Evolutionary conservation across 2,797 vertebrate species (phyloP).

Genomic region (Epinephelus coioides): DNA sequence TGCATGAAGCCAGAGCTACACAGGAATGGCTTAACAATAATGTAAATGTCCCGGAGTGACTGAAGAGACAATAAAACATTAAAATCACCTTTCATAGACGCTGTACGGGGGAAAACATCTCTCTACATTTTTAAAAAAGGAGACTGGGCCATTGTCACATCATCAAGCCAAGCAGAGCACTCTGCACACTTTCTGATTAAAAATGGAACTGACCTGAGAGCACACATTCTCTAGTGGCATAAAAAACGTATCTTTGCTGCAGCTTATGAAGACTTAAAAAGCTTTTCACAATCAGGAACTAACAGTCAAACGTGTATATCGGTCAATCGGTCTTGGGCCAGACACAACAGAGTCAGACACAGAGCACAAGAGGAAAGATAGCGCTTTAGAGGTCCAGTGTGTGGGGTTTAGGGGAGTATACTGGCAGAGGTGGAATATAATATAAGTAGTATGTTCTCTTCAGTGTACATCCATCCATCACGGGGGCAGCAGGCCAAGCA

Average conservation of each 20-base stretch:
- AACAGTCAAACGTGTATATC: background rate
- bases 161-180: background rate
- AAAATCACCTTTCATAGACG: background rate
- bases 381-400: no score
- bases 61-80: background rate
- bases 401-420: no score
- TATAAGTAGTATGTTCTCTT: no score
- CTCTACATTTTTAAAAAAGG: background rate
- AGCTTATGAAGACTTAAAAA: no score
- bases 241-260: background rate
- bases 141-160: background rate
- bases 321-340: no score
- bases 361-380: no score
- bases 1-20: background rate
- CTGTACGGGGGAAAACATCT: background rate
- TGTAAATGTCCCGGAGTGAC: background rate
- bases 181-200: background rate
- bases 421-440: no score
- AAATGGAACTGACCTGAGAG: conserved; percentile 35
- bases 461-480: no score
- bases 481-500: no score
- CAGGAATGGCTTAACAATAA: background rate
- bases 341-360: no score
- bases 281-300: background rate
- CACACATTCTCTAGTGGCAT: background rate